phyloP scores from a whole-genome alignment of 2,888 invertebrate species.

The Stictocephala bisonia region DNA sequence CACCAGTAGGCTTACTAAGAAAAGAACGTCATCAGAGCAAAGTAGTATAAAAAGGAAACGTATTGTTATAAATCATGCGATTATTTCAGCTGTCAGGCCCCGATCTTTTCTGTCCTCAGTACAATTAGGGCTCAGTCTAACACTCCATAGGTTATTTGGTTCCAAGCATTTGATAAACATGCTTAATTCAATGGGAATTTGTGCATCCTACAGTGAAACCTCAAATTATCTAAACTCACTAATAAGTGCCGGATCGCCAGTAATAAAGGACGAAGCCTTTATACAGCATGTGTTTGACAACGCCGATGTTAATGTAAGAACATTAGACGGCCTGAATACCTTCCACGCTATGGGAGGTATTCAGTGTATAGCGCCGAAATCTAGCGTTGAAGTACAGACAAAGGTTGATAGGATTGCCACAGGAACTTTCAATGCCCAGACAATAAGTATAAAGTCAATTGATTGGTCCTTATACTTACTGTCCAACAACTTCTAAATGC shows the following conservation, averaged over 20 bases:
- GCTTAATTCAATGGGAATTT: constrained; percentile 58
- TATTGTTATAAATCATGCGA: constrained; percentile 6
- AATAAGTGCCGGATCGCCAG: constrained; percentile 50
- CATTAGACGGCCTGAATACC: constrained; percentile 52
- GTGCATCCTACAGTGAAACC: constrained; percentile 58
- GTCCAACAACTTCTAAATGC: too few species aligned
- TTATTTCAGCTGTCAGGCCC: constrained; percentile 9
- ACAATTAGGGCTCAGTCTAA: constrained; percentile 58
- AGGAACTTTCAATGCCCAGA: too few species aligned
- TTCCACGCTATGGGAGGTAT: constrained; percentile 61
- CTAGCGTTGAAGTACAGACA: background rate
- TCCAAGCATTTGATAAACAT: constrained; percentile 56
- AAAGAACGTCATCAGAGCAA: background rate
- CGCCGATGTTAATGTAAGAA: constrained; percentile 60
- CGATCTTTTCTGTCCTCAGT: constrained; percentile 61
- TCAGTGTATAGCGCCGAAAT: constrained; percentile 54
- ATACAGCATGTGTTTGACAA: constrained; percentile 61
- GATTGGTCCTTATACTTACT: too few species aligned
- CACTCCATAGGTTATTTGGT: constrained; percentile 58
- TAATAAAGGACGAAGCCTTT: constrained; percentile 52
- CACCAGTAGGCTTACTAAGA: background rate
- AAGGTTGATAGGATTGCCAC: background rate
- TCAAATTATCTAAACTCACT: constrained; percentile 58
- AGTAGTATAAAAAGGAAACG: background rate
- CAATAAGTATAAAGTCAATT: too few species aligned